phyloP scores from a whole-genome alignment of 2,113 vertebrate genomes.

The Ivindomyrus marchei region DNA sequence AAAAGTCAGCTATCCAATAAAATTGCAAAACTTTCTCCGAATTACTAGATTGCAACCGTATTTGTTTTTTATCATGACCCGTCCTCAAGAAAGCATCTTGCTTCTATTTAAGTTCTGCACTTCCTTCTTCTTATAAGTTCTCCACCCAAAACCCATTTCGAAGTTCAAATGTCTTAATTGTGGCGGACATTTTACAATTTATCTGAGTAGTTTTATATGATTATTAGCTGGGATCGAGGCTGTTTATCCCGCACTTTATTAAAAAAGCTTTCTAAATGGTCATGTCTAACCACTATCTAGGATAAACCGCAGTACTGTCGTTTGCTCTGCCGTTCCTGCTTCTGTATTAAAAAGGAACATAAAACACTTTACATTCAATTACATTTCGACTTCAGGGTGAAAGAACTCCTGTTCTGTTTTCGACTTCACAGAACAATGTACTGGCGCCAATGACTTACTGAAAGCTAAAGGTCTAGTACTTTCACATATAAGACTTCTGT shows the following conservation, averaged over 20 bases:
- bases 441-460: not conserved
- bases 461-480: not conserved
- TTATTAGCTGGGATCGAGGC: not conserved
- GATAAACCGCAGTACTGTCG: not conserved
- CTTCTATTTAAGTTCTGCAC: not conserved
- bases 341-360: not conserved
- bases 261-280: not conserved
- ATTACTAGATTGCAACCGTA: not conserved
- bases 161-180: not conserved
- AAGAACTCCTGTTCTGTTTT: not conserved
- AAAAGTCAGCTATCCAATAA: not conserved
- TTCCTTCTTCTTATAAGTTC: not conserved
- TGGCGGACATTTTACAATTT: not conserved
- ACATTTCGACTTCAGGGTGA: not conserved
- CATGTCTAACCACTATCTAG: not conserved
- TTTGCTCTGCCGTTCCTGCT: not conserved
- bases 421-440: not conserved
- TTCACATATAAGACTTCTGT: not conserved
- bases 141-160: not conserved
- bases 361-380: not conserved
- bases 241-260: not conserved
- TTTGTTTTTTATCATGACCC: not conserved
- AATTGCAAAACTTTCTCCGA: not conserved
- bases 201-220: not conserved
- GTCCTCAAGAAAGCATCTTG: not conserved